These are phyloP conservation scores for Lithophane semibrunnea DNA, from an alignment of 2,888 invertebrate species.

Conservation along the genomic window DNA sequence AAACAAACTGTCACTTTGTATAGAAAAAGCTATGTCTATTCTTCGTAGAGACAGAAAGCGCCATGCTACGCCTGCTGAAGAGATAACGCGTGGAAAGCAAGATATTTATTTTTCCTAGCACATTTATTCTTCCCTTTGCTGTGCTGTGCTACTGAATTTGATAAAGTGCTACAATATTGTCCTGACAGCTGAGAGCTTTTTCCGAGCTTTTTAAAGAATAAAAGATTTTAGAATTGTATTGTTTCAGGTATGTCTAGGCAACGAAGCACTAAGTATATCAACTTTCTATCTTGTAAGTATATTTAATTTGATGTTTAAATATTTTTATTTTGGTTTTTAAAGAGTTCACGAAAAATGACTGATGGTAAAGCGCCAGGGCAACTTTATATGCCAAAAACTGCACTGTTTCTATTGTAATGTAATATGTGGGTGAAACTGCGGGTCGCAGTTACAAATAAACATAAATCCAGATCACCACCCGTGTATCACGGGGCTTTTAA, in stretches of 20 bases:
- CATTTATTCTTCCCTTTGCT: slow-evolving; percentile 4
- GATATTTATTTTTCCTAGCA: slow-evolving; percentile 19
- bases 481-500: slow-evolving; percentile 54
- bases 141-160: slow-evolving; percentile 11
- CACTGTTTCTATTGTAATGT: background rate
- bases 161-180: slow-evolving; percentile 26
- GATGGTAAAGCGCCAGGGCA: background rate
- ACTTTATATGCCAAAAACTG: background rate
- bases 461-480: slow-evolving; percentile 42
- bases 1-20: too few species aligned
- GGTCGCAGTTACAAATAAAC: background rate
- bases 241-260: background rate
- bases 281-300: slow-evolving; percentile 1
- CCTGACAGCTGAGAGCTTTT: slow-evolving; percentile 30
- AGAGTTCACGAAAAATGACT: background rate
- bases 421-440: background rate
- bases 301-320: background rate
- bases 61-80: too few species aligned
- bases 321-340: background rate
- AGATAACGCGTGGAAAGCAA: slow-evolving; percentile 23
- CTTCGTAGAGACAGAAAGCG: too few species aligned
- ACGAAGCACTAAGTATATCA: background rate
- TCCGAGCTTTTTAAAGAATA: background rate
- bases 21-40: too few species aligned
- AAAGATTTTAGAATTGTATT: slow-evolving; percentile 18